A percentile compares a stretch with the other conserved stretches of the same genome.
These are phyloP conservation scores for Acropora yongei DNA, from an alignment of 64 coral and sea anemone species.

Conservation along the genomic window DNA sequence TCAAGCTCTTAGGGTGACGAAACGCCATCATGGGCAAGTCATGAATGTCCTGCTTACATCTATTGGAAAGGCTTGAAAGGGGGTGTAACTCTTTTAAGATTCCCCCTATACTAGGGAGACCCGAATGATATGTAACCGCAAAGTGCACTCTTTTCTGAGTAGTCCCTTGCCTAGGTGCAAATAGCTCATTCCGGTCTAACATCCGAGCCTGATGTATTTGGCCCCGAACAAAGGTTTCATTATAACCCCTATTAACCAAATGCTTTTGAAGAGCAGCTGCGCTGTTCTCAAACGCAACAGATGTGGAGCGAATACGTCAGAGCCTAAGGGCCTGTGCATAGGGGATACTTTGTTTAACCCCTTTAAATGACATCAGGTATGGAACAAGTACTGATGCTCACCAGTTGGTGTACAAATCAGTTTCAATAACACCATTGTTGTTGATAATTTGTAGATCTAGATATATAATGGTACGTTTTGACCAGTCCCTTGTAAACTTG, in stretches of 20 bases:
- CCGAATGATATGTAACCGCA: neutral
- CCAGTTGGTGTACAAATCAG: neutral
- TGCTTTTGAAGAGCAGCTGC: neutral
- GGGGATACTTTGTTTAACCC: neutral
- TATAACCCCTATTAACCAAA: neutral
- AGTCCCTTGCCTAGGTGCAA: neutral
- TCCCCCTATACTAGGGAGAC: neutral
- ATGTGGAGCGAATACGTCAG: neutral
- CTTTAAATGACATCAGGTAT: neutral
- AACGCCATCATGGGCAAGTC: neutral
- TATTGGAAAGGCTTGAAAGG: neutral
- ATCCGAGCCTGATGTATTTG: neutral
- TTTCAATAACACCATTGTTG: slow-evolving; percentile 2
- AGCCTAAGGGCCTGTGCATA: neutral
- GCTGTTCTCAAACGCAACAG: neutral
- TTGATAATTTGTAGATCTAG: neutral
- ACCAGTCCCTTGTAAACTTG: neutral
- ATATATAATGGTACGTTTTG: neutral
- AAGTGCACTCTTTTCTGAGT: neutral
- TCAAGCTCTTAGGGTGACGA: too few species aligned
- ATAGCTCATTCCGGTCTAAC: neutral
- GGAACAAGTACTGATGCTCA: neutral
- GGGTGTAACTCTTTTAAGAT: too few species aligned
- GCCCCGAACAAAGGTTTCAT: neutral
- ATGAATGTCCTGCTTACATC: neutral